A percentile compares a stretch with the other conserved stretches of the same genome.
phyloP scores from a whole-genome alignment of 2,888 invertebrate species.

The Drosophila yooni region DNA sequence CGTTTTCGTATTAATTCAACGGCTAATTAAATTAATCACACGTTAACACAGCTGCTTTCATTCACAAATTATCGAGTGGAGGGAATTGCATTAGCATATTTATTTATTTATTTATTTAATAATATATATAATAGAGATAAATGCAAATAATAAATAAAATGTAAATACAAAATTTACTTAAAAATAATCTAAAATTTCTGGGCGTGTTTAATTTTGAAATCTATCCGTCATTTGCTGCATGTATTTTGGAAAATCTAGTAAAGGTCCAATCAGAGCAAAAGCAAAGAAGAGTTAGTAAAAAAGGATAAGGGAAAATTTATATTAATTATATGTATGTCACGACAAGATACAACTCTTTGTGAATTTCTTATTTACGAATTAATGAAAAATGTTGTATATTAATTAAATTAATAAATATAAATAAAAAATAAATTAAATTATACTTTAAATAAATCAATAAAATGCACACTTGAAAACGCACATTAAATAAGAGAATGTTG shows the following conservation, averaged over 20 bases:
- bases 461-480: too few species aligned
- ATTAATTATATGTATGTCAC: too few species aligned
- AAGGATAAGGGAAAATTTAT: neutral
- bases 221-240: neutral
- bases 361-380: neutral
- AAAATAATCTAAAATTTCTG: neutral
- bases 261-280: neutral
- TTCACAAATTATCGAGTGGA: neutral
- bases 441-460: neutral
- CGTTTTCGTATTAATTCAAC: constrained; percentile 8
- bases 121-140: neutral
- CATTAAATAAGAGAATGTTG: too few species aligned
- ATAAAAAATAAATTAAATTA: neutral
- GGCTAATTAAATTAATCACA: constrained; percentile 33
- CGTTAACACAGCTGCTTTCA: constrained; percentile 1
- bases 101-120: neutral
- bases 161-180: neutral
- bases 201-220: neutral
- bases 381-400: too few species aligned
- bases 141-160: neutral
- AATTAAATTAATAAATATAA: neutral
- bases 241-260: neutral
- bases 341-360: too few species aligned
- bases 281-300: neutral
- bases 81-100: neutral